These are phyloP conservation scores for Lophura swinhoii DNA, from an alignment of 2,797 vertebrate genomes.

Conservation along the genomic window DNA sequence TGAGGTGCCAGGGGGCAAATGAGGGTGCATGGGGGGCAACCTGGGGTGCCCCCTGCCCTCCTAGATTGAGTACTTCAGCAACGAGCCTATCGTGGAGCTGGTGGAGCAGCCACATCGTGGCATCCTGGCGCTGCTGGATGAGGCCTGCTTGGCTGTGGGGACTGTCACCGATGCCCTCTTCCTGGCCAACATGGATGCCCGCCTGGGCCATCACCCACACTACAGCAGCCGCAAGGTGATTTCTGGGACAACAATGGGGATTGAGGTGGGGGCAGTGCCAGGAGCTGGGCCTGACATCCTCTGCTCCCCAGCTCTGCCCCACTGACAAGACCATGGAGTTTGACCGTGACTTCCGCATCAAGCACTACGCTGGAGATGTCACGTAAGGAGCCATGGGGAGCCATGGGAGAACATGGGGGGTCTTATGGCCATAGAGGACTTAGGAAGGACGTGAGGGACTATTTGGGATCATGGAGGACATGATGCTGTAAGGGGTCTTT, in stretches of 20 bases:
- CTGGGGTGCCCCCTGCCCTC: fast-evolving
- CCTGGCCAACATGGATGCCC: slow-evolving; percentile 88
- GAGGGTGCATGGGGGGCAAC: too few relatives aligned
- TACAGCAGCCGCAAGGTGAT: slow-evolving; percentile 92
- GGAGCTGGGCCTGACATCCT: neutral
- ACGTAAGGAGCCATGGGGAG: slow-evolving; percentile 74
- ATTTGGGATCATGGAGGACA: neutral
- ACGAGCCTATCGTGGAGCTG: slow-evolving; percentile 92
- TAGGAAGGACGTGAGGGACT: neutral
- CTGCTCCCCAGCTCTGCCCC: slow-evolving; percentile 82
- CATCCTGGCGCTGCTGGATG: slow-evolving; percentile 90
- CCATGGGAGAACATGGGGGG: neutral
- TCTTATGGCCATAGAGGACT: too few relatives aligned
- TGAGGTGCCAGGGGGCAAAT: neutral
- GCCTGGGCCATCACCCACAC: slow-evolving; percentile 89
- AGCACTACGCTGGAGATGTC: slow-evolving; percentile 92
- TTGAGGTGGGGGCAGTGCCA: fast-evolving
- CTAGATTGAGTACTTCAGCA: slow-evolving; percentile 94
- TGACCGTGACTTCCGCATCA: slow-evolving; percentile 89
- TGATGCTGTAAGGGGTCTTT: neutral
- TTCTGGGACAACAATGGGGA: neutral
- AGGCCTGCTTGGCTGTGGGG: slow-evolving; percentile 88
- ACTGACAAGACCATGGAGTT: slow-evolving; percentile 93
- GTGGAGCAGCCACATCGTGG: slow-evolving; percentile 91
- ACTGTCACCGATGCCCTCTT: slow-evolving; percentile 88